These are phyloP conservation scores for Colossoma macropomum DNA, from an alignment of 2,113 vertebrate genomes.

Conservation along the genomic window DNA sequence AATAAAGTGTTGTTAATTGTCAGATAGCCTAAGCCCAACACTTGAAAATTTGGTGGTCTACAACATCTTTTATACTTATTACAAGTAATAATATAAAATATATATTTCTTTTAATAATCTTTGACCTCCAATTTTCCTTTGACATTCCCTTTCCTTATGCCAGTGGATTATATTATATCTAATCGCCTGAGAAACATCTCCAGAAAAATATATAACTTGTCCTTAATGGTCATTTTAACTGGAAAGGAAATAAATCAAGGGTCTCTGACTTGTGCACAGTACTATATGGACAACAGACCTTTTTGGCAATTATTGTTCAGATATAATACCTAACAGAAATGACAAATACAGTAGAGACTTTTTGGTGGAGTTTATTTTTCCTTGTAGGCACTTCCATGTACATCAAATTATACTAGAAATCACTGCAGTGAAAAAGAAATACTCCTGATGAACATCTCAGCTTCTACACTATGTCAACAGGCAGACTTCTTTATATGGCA, in stretches of 20 bases:
- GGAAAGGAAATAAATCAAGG: too few species aligned
- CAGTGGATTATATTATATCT: too few species aligned
- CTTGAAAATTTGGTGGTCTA: neutral
- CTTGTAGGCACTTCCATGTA: constrained; percentile 70
- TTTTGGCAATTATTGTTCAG: too few species aligned
- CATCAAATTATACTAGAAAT: constrained; percentile 47
- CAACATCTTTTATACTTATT: too few species aligned
- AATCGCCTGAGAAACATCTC: too few species aligned
- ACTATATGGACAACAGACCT: neutral
- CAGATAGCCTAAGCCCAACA: neutral
- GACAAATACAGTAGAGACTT: neutral
- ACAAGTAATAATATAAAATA: too few species aligned
- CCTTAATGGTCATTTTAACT: too few species aligned
- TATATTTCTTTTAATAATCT: too few species aligned
- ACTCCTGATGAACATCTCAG: constrained; percentile 43
- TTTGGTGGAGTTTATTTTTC: constrained; percentile 39
- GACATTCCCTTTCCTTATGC: too few species aligned
- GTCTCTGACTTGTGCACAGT: neutral
- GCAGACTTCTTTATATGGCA: constrained; percentile 26
- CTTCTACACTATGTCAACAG: constrained; percentile 5
- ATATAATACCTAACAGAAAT: neutral
- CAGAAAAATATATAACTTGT: too few species aligned
- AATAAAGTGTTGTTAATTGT: neutral
- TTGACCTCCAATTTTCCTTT: too few species aligned
- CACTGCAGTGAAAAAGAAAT: constrained; percentile 53